Percentiles rank a stretch among this genome's conserved stretches.
These are phyloP conservation scores for Caenorhabditis parvicauda DNA, from an alignment of 2,888 invertebrate species.

Conservation along the genomic window DNA sequence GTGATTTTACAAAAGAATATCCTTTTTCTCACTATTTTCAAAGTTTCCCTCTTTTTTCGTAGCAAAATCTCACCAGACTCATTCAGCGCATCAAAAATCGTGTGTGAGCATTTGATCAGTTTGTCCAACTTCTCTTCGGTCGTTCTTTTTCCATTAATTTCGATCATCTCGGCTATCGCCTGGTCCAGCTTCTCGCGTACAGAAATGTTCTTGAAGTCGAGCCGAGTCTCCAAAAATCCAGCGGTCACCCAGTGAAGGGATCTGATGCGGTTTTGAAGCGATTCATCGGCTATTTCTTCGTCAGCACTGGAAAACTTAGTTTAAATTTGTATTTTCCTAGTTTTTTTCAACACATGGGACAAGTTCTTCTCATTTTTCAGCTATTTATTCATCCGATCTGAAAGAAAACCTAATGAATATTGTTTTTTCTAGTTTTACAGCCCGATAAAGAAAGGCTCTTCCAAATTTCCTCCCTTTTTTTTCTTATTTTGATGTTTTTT, in stretches of 20 bases:
- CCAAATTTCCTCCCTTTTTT: too few relatives aligned
- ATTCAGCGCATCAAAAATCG: conserved; percentile 80
- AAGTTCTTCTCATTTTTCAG: too few relatives aligned
- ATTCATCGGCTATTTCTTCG: conserved; percentile 84
- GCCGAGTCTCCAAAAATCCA: conserved; percentile 85
- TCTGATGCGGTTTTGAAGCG: conserved; percentile 87
- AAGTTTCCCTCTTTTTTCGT: too few relatives aligned
- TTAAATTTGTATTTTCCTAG: not conserved
- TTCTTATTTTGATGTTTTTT: too few relatives aligned
- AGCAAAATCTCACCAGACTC: conserved; percentile 54
- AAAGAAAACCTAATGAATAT: too few relatives aligned
- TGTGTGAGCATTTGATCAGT: conserved; percentile 84
- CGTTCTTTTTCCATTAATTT: conserved; percentile 85
- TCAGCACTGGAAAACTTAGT: conserved; percentile 68
- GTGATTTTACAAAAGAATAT: too few relatives aligned
- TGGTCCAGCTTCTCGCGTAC: conserved; percentile 66
- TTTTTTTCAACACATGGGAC: too few relatives aligned
- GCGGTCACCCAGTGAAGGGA: conserved; percentile 94
- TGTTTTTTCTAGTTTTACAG: too few relatives aligned
- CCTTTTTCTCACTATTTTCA: too few relatives aligned
- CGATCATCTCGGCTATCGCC: conserved; percentile 75
- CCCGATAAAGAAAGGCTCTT: too few relatives aligned
- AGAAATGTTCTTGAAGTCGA: conserved; percentile 76
- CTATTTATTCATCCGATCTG: too few relatives aligned
- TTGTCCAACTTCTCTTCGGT: conserved; percentile 84